Evolutionary conservation across 2,797 vertebrate species (phyloP).

Genomic region (Acanthornis magna): DNA sequence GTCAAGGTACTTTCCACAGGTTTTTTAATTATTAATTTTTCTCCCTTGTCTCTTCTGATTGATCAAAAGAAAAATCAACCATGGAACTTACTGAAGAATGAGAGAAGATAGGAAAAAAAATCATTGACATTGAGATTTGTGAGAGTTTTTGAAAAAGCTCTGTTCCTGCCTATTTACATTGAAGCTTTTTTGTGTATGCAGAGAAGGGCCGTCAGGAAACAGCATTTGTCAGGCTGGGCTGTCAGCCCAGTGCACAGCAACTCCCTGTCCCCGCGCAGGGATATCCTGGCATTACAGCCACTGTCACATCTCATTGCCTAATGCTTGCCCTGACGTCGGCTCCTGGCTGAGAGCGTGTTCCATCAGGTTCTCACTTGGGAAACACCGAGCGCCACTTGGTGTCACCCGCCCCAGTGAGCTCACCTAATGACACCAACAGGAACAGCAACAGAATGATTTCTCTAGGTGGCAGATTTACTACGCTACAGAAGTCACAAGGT

Average conservation of each 20-base stretch:
- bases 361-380: neutral
- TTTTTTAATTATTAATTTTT: neutral
- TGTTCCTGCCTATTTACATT: neutral
- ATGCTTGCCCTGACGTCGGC: neutral
- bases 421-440: neutral
- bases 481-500: neutral
- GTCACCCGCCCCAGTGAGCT: neutral
- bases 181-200: neutral
- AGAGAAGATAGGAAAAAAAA: neutral
- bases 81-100: neutral
- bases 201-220: neutral
- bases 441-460: neutral
- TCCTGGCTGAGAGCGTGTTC: neutral
- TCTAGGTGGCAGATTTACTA: neutral
- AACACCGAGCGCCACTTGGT: neutral
- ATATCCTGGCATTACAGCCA: neutral
- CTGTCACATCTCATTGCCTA: neutral
- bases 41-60: neutral
- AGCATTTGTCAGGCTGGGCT: neutral
- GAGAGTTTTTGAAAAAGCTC: neutral
- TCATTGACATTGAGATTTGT: neutral
- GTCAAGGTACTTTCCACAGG: neutral
- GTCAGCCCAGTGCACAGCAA: constrained; percentile 14
- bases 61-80: neutral
- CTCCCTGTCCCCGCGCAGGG: neutral